Conservation (phyloP, 1,140 invertebrate genomes). For the Trichomalopsis sarcophagae region DNA sequence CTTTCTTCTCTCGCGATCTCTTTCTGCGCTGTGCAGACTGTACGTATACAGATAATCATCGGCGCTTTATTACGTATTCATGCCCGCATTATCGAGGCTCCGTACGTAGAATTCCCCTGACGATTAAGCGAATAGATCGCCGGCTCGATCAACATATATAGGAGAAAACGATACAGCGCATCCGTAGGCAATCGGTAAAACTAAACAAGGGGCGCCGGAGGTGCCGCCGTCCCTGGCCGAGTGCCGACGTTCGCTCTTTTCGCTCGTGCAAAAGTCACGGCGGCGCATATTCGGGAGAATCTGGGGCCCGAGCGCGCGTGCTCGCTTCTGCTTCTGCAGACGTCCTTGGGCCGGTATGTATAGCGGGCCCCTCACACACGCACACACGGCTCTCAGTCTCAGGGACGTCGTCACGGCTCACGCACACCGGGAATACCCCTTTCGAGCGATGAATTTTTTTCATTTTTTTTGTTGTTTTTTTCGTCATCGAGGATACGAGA, state of each 20-base stretch:
- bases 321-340: conserved; percentile 61
- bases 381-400: conserved; percentile 49
- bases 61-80: too few species aligned
- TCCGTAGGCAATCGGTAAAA: neutral
- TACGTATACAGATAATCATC: too few species aligned
- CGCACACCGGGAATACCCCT: conserved; percentile 35
- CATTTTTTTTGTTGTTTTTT: too few species aligned
- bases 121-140: too few species aligned
- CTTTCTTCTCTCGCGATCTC: too few species aligned
- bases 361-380: conserved; percentile 59
- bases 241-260: neutral
- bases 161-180: too few species aligned
- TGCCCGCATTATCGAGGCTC: too few species aligned
- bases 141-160: neutral
- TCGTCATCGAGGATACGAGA: neutral
- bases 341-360: neutral
- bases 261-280: neutral
- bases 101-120: too few species aligned
- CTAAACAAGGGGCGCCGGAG: conserved; percentile 9
- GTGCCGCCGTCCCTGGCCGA: neutral
- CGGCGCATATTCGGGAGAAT: conserved; percentile 55
- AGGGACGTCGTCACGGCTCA: conserved; percentile 26
- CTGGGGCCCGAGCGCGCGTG: conserved; percentile 66
- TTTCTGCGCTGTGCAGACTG: too few species aligned
- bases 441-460: neutral